Percentiles rank a stretch among this genome's conserved stretches.
Evolutionary conservation across 1,140 invertebrate genomes (phyloP).

Genomic region (Listronotus oregonensis): DNA sequence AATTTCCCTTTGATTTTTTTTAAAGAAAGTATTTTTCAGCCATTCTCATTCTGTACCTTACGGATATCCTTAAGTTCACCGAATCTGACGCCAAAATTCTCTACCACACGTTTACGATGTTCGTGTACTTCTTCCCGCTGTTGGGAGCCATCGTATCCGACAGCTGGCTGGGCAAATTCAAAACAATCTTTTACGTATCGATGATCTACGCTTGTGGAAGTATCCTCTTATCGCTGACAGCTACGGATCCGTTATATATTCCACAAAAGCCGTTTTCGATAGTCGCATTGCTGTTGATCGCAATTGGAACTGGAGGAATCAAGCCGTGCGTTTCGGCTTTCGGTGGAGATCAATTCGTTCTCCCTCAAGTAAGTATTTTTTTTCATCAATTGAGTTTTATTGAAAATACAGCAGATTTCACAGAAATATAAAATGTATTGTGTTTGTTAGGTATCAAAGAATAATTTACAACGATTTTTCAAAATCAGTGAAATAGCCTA

Average conservation of each 20-base stretch:
- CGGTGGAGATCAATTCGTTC: conserved; percentile 92
- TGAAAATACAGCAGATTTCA: too few relatives aligned
- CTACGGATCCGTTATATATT: conserved; percentile 63
- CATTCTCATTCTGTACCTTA: conserved; percentile 80
- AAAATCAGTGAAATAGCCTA: too few relatives aligned
- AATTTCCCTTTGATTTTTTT: too few relatives aligned
- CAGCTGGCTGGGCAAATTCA: conserved; percentile 83
- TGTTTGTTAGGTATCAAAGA: too few relatives aligned
- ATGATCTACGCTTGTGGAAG: conserved; percentile 87
- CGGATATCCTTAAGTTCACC: conserved; percentile 67
- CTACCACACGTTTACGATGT: conserved; percentile 81
- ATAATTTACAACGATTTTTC: too few relatives aligned
- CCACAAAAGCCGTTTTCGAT: conserved; percentile 69
- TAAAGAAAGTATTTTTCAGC: conserved; percentile 73
- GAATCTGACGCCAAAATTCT: conserved; percentile 75
- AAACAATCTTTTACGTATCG: conserved; percentile 87
- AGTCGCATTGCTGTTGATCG: conserved; percentile 82
- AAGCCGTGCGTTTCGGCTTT: conserved; percentile 97
- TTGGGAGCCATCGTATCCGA: conserved; percentile 89
- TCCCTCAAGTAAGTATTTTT: conserved; percentile 62
- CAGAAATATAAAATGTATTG: too few relatives aligned
- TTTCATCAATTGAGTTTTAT: too few relatives aligned
- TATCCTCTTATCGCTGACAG: conserved; percentile 73
- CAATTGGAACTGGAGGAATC: conserved; percentile 92
- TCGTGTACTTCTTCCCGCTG: conserved; percentile 87